Conservation (phyloP, 2,888 invertebrate genomes). For the Pocota personata region DNA sequence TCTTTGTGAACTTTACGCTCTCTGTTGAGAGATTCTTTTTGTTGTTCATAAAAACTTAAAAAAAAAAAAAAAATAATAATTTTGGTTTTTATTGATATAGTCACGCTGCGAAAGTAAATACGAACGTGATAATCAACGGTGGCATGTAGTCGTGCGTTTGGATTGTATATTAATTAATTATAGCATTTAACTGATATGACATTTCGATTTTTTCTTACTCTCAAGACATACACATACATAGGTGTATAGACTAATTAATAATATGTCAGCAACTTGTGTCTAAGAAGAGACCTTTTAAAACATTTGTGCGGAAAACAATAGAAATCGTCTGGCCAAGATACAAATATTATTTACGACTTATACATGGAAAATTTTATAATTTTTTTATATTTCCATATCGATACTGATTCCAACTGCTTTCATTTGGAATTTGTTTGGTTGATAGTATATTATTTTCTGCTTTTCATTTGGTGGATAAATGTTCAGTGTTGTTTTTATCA, state of each 20-base stretch:
- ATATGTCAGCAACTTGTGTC: not conserved
- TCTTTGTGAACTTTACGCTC: not conserved
- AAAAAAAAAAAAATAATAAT: not conserved
- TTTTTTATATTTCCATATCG: not conserved
- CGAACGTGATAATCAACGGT: not conserved
- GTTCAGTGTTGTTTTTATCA: constrained; percentile 14
- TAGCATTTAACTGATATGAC: not conserved
- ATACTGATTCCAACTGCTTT: not conserved
- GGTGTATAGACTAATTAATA: no score
- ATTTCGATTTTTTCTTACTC: not conserved
- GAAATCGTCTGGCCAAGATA: not conserved
- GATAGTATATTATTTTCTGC: not conserved
- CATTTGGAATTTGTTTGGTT: not conserved
- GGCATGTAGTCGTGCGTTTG: not conserved
- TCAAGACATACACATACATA: not conserved
- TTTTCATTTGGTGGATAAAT: not conserved
- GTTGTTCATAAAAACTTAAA: not conserved
- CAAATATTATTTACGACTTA: not conserved
- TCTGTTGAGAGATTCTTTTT: not conserved
- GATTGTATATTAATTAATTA: not conserved
- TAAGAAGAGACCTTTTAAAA: not conserved
- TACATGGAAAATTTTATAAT: not conserved
- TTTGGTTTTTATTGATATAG: not conserved
- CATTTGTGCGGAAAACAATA: not conserved
- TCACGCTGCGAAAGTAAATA: not conserved